phyloP scores from a whole-genome alignment of 2,888 invertebrate species.

The Nycteola revayana region DNA sequence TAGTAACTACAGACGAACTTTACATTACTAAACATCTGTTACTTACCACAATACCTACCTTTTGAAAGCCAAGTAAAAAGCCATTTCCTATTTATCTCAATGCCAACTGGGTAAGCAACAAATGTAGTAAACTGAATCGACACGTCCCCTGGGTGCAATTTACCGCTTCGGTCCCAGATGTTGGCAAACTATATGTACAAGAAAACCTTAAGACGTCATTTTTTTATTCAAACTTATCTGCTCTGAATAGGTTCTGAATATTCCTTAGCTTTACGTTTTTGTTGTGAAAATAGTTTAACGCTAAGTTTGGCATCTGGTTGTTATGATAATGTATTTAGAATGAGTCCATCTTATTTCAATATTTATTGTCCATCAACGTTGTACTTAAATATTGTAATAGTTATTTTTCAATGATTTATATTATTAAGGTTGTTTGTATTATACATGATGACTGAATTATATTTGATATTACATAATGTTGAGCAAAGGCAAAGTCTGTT shows the following conservation, averaged over 20 bases:
- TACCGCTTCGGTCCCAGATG: constrained; percentile 41
- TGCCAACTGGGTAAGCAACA: constrained; percentile 32
- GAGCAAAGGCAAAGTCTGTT: too few relatives aligned
- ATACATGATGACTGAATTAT: too few relatives aligned
- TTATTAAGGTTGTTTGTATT: too few relatives aligned
- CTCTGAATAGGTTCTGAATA: constrained; percentile 14
- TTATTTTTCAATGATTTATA: too few relatives aligned
- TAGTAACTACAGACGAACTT: too few relatives aligned
- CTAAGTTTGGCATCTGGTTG: constrained; percentile 14
- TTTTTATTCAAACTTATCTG: constrained; percentile 30
- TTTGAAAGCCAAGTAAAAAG: constrained; percentile 28
- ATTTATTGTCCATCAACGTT: too few relatives aligned
- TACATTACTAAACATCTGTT: too few relatives aligned
- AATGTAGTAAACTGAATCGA: constrained; percentile 44
- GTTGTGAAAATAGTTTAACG: constrained; percentile 3
- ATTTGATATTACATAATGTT: too few relatives aligned
- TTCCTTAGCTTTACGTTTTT: constrained; percentile 19
- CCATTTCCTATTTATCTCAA: constrained; percentile 39
- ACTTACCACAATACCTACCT: constrained; percentile 14
- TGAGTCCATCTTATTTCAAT: too few relatives aligned
- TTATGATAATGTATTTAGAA: too few relatives aligned
- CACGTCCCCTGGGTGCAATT: constrained; percentile 54
- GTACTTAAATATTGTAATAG: too few relatives aligned
- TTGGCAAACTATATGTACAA: constrained; percentile 24
- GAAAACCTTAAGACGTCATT: constrained; percentile 28